Evolutionary conservation across 2,888 invertebrate species (phyloP).

Genomic region (Stegophylla sp.): DNA sequence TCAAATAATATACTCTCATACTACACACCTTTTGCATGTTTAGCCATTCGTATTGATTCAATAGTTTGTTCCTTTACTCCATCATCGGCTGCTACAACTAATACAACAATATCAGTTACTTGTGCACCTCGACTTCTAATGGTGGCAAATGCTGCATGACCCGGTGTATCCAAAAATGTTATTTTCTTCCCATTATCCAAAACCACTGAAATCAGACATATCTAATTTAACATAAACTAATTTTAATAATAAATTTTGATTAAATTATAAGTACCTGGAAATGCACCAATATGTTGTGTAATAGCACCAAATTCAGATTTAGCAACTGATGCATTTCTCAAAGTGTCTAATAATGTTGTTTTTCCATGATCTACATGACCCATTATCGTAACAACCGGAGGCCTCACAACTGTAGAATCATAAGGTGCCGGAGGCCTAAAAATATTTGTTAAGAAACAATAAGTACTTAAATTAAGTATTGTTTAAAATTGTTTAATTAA

Average conservation of each 20-base stretch:
- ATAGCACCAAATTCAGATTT: slow-evolving; percentile 96
- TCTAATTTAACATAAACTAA: slow-evolving; percentile 7
- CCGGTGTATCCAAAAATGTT: slow-evolving; percentile 98
- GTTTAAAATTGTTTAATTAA: no score
- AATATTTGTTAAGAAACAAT: neutral
- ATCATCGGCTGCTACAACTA: slow-evolving; percentile 98
- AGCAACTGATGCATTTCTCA: slow-evolving; percentile 85
- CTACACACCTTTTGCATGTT: slow-evolving; percentile 73
- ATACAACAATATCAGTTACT: slow-evolving; percentile 90
- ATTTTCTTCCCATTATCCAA: slow-evolving; percentile 77
- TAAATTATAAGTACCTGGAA: slow-evolving; percentile 71
- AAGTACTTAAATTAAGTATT: no score
- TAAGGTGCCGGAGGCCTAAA: slow-evolving; percentile 72
- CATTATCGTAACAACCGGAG: slow-evolving; percentile 98
- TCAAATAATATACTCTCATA: neutral
- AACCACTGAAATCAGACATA: slow-evolving; percentile 67
- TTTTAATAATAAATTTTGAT: neutral
- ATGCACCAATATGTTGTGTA: slow-evolving; percentile 98
- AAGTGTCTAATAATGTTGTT: slow-evolving; percentile 90
- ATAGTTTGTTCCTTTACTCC: slow-evolving; percentile 98
- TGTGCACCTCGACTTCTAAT: slow-evolving; percentile 95
- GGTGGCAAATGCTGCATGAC: slow-evolving; percentile 94
- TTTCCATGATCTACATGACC: slow-evolving; percentile 99
- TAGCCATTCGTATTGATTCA: slow-evolving; percentile 88
- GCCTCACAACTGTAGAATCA: slow-evolving; percentile 74